Evolutionary conservation across 2,797 vertebrate genomes (phyloP).

Genomic region (Heliangelus exortis): DNA sequence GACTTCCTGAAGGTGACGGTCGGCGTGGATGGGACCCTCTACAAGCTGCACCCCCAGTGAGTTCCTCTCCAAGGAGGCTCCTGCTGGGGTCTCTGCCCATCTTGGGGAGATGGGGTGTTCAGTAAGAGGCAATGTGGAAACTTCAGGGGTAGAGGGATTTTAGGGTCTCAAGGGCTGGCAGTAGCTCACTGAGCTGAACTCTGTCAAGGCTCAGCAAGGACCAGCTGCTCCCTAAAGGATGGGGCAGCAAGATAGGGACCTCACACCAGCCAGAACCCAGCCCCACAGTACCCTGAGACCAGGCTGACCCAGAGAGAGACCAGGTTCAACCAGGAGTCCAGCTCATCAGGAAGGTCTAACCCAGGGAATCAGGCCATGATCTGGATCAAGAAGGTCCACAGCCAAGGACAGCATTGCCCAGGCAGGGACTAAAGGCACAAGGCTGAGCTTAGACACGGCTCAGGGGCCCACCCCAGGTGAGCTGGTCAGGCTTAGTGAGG

Average conservation of each 20-base stretch:
- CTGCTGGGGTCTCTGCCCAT: rapidly evolving
- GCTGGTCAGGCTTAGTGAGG: background rate
- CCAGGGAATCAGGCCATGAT: rapidly evolving
- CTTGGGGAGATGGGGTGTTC: background rate
- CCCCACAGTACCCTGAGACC: background rate
- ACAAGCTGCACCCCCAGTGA: slow-evolving; percentile 98
- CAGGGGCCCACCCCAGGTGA: background rate
- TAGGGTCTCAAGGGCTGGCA: background rate
- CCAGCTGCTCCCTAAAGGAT: background rate
- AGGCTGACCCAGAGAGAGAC: too few relatives aligned
- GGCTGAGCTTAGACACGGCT: background rate
- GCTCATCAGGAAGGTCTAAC: background rate
- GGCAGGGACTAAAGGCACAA: background rate
- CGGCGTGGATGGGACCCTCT: slow-evolving; percentile 95
- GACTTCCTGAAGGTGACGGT: slow-evolving; percentile 88
- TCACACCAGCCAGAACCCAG: background rate
- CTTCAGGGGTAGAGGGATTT: background rate
- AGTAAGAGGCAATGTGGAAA: background rate
- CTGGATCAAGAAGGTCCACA: rapidly evolving
- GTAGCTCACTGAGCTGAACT: background rate
- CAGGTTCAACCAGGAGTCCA: background rate
- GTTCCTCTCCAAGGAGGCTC: slow-evolving; percentile 27
- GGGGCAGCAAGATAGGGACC: background rate
- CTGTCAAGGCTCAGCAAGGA: background rate
- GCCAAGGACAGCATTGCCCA: rapidly evolving